Percentiles rank a stretch among this genome's conserved stretches.
Evolutionary conservation across 2,797 vertebrate genomes (phyloP).

Genomic region (Alfaro cultratus): DNA sequence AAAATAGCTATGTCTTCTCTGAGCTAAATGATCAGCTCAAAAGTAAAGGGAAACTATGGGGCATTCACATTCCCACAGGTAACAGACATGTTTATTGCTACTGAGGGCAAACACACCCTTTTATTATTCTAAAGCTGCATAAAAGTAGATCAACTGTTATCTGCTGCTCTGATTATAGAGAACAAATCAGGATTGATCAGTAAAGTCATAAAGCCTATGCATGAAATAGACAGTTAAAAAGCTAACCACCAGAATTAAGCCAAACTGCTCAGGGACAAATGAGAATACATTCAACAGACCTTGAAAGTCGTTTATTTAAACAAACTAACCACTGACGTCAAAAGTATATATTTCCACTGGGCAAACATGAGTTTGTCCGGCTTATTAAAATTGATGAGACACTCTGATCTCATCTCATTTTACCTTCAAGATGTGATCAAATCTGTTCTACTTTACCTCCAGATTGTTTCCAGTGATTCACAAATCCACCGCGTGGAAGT

Average conservation of each 20-base stretch:
- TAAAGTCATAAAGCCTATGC: not conserved
- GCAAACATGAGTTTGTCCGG: constrained; percentile 54
- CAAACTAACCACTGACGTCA: not conserved
- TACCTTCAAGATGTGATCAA: not conserved
- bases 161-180: not conserved
- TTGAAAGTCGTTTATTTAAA: not conserved
- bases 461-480: constrained; percentile 24
- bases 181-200: constrained; percentile 3
- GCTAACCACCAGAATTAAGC: not conserved
- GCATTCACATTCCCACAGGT: constrained; percentile 37
- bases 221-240: not conserved
- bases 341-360: constrained; percentile 27
- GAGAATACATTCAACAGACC: not conserved
- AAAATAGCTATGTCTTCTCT: not conserved
- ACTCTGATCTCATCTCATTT: not conserved
- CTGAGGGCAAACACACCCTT: constrained; percentile 46
- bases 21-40: not conserved
- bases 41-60: constrained; percentile 34
- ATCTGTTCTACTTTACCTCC: constrained; percentile 36
- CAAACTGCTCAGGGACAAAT: not conserved
- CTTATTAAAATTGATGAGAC: constrained; percentile 15
- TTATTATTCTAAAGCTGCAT: constrained; percentile 31
- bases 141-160: constrained; percentile 38
- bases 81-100: constrained; percentile 50
- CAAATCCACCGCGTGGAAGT: constrained; percentile 19